Conservation (phyloP, 2,888 invertebrate genomes). For the Troilus luridus region DNA sequence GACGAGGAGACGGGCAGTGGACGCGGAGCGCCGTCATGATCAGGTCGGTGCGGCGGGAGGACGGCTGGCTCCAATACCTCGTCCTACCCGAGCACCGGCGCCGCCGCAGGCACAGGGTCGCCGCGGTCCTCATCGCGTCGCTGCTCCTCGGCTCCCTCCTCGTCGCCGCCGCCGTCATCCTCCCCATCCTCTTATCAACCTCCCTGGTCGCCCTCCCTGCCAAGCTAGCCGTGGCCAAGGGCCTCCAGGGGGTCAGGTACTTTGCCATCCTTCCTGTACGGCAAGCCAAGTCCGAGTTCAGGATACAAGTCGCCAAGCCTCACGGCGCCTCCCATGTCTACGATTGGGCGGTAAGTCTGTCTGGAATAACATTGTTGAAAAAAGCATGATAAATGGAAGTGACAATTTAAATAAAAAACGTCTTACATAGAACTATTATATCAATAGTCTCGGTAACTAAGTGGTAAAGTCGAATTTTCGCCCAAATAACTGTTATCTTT, state of each 20-base stretch:
- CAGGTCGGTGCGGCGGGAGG: conserved; percentile 82
- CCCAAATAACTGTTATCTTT: no score
- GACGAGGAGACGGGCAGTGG: conserved; percentile 12
- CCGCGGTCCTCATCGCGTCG: conserved; percentile 67
- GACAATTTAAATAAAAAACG: no score
- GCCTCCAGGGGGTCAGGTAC: conserved; percentile 65
- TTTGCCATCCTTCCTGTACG: conserved; percentile 66
- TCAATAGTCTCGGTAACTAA: no score
- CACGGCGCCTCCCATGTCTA: background rate
- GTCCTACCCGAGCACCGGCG: conserved; percentile 70
- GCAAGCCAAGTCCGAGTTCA: conserved; percentile 62
- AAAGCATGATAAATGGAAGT: no score
- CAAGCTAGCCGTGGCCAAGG: conserved; percentile 65
- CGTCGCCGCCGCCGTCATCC: conserved; percentile 67
- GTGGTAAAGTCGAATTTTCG: no score
- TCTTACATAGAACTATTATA: no score
- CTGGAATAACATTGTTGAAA: no score
- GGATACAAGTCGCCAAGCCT: conserved; percentile 49
- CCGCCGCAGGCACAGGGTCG: conserved; percentile 66
- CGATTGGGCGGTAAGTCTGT: conserved; percentile 53
- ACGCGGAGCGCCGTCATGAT: conserved; percentile 72
- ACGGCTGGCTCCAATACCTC: conserved; percentile 82
- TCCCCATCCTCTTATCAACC: conserved; percentile 67
- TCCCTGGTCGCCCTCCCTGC: conserved; percentile 68
- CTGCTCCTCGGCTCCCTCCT: conserved; percentile 67